These are phyloP conservation scores for Ladona fulva DNA, from an alignment of 1,140 invertebrate genomes.

Conservation along the genomic window DNA sequence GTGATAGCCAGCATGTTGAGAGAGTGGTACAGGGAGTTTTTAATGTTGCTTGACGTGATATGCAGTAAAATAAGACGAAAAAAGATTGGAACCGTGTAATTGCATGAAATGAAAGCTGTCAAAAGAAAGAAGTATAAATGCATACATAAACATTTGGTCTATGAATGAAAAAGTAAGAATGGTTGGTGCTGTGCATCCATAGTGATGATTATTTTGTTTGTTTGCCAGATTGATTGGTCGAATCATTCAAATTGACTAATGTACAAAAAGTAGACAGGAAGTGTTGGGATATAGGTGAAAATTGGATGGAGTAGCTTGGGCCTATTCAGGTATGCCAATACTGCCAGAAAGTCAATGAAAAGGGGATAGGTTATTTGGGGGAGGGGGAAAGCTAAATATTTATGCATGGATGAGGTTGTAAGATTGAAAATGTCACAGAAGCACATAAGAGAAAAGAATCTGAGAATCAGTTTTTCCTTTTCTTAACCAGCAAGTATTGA, in stretches of 20 bases:
- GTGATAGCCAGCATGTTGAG: neutral
- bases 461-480: neutral
- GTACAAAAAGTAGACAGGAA: neutral
- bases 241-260: neutral
- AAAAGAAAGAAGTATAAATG: neutral
- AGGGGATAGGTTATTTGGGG: neutral
- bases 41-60: neutral
- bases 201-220: neutral
- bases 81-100: neutral
- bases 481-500: neutral
- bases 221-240: constrained; percentile 4
- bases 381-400: neutral
- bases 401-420: neutral
- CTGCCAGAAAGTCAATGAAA: neutral
- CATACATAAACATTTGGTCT: neutral
- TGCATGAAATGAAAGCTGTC: neutral
- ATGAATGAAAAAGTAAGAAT: neutral
- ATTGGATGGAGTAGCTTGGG: neutral
- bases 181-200: neutral
- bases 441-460: neutral
- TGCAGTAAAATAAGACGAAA: neutral
- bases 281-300: neutral
- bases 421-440: neutral
- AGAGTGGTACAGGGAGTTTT: neutral
- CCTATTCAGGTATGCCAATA: constrained; percentile 9